Conservation (phyloP, 2,888 invertebrate genomes). For the Calliopum simillimum region DNA sequence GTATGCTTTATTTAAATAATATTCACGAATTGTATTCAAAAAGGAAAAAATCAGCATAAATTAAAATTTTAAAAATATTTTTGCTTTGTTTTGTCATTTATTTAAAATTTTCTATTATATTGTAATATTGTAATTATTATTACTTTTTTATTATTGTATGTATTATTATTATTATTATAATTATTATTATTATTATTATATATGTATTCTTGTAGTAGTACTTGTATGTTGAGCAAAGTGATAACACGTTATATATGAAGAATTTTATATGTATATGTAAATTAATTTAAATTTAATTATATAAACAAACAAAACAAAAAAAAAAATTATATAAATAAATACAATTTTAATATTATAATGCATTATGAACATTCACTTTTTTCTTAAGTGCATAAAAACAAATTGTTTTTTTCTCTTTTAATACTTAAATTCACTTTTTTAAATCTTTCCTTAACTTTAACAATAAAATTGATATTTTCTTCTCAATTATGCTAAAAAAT, state of each 20-base stretch:
- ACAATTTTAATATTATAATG: conserved; percentile 6
- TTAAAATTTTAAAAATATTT: conserved; percentile 2
- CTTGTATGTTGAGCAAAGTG: conserved; percentile 40
- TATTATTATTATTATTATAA: conserved; percentile 50
- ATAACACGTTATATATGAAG: conserved; percentile 35
- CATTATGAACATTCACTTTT: not conserved
- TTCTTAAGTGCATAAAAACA: not conserved
- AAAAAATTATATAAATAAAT: conserved; percentile 17
- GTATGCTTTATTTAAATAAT: no score
- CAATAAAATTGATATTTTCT: not conserved
- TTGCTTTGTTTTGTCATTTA: conserved; percentile 16
- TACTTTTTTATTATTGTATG: conserved; percentile 46
- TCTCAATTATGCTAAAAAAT: no score
- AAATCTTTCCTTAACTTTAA: not conserved
- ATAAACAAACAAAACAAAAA: conserved; percentile 1
- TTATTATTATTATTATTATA: conserved; percentile 52
- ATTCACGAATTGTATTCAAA: no score
- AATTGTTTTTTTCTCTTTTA: not conserved
- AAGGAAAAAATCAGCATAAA: conserved; percentile 7
- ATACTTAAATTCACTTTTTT: not conserved
- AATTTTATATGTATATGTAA: conserved; percentile 31
- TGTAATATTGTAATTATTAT: conserved; percentile 43
- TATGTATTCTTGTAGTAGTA: conserved; percentile 35
- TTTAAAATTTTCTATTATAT: conserved; percentile 36
- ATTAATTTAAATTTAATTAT: conserved; percentile 31